A percentile compares a stretch with the other conserved stretches of the same genome.
phyloP scores from a whole-genome alignment of 2,113 vertebrate genomes.

The Capricornis sumatraensis region DNA sequence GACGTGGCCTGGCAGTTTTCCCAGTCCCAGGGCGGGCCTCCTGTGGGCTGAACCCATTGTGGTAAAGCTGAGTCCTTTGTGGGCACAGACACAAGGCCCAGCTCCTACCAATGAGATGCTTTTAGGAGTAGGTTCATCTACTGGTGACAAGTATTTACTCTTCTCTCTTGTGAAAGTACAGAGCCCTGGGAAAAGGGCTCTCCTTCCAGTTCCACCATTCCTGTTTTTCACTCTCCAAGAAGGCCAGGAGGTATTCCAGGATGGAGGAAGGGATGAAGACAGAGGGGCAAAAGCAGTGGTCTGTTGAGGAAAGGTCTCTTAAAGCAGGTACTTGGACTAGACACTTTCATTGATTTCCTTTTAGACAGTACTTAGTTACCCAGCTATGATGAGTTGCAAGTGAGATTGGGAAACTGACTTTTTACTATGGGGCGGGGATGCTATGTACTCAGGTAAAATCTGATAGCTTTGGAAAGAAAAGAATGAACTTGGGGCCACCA shows the following conservation, averaged over 20 bases:
- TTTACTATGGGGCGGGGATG: not conserved
- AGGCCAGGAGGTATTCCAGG: not conserved
- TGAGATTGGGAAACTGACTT: not conserved
- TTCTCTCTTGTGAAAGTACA: not conserved
- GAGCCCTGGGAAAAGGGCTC: not conserved
- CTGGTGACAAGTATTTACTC: not conserved
- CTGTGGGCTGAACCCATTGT: not conserved
- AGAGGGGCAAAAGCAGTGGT: not conserved
- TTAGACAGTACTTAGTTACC: not conserved
- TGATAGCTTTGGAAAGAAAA: not conserved
- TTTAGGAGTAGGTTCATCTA: not conserved
- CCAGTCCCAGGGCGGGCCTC: not conserved
- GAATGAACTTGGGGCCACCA: not conserved
- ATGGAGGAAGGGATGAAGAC: not conserved
- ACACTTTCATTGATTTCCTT: not conserved
- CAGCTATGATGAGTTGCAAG: not conserved
- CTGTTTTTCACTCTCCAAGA: not conserved
- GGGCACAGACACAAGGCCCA: not conserved
- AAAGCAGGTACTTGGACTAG: not conserved
- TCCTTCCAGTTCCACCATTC: not conserved
- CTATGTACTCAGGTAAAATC: not conserved
- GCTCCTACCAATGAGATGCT: not conserved
- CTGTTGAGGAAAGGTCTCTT: not conserved
- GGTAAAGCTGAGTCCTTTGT: not conserved
- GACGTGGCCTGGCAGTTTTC: not conserved